These are phyloP conservation scores for Neopelma chrysocephalum DNA, from an alignment of 2,797 vertebrate genomes.

Conservation along the genomic window DNA sequence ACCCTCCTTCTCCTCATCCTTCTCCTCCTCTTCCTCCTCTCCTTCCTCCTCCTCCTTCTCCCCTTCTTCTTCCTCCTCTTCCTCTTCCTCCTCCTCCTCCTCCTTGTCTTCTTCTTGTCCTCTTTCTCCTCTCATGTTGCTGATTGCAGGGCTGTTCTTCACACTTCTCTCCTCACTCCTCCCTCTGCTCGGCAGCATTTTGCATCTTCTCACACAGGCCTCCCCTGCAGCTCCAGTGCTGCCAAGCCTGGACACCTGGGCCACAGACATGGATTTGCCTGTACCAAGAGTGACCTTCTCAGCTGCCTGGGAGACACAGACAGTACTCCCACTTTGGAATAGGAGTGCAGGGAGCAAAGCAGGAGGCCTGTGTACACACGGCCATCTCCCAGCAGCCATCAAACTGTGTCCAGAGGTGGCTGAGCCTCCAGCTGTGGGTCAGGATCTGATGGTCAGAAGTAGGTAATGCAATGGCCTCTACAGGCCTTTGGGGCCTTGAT, in stretches of 20 bases:
- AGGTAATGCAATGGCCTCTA: rapidly evolving
- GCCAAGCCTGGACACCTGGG: background rate
- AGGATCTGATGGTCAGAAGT: background rate
- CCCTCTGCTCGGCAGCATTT: rapidly evolving
- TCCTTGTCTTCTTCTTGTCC: too few relatives aligned
- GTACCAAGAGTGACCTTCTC: background rate
- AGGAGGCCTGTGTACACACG: background rate
- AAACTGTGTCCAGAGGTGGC: background rate
- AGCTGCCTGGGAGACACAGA: background rate
- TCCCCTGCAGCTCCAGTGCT: background rate
- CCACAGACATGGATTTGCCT: background rate
- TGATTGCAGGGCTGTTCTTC: background rate
- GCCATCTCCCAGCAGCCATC: background rate
- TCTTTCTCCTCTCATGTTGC: background rate
- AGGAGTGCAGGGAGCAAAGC: background rate
- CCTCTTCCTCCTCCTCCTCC: background rate
- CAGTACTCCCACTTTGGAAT: background rate
- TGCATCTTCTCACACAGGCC: background rate
- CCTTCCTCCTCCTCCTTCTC: background rate
- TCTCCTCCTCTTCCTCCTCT: background rate
- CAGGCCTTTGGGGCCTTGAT: background rate
- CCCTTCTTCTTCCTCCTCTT: background rate
- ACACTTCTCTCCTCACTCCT: background rate
- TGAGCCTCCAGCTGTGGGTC: background rate
- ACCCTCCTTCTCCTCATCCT: background rate